These are phyloP conservation scores for Crotalus tigris DNA, from an alignment of 2,113 vertebrate genomes.

Conservation along the genomic window DNA sequence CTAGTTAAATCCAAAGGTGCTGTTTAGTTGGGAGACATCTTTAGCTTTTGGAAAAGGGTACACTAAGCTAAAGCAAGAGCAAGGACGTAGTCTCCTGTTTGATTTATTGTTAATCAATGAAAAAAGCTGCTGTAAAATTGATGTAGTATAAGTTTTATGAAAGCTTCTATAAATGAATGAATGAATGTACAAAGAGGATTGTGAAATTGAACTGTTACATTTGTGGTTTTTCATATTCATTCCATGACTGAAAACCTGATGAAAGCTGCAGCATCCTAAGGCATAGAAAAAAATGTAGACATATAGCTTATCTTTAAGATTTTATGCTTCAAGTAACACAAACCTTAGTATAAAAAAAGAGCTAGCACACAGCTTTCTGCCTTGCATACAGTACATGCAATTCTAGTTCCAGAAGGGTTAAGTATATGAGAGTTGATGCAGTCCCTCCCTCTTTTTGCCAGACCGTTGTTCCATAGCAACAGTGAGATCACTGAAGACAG, in stretches of 20 bases:
- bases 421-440: constrained; percentile 70
- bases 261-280: background rate
- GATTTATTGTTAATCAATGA: background rate
- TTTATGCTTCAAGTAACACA: background rate
- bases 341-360: background rate
- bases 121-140: background rate
- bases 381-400: background rate
- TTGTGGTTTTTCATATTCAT: background rate
- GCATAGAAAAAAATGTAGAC: background rate
- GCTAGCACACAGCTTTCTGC: background rate
- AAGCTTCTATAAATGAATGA: background rate
- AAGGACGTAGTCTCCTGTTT: background rate
- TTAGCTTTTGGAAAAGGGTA: background rate
- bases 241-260: background rate
- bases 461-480: constrained; percentile 79
- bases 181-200: background rate
- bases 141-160: background rate
- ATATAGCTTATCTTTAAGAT: background rate
- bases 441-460: constrained; percentile 79
- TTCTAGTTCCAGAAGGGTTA: constrained; percentile 67
- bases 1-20: background rate
- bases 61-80: background rate
- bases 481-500: constrained; percentile 78
- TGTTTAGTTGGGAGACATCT: background rate
- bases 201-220: background rate